Percentiles rank a stretch among this genome's conserved stretches.
phyloP scores from a whole-genome alignment of 2,113 vertebrate species.

The Onychorhynchus coronatus region DNA sequence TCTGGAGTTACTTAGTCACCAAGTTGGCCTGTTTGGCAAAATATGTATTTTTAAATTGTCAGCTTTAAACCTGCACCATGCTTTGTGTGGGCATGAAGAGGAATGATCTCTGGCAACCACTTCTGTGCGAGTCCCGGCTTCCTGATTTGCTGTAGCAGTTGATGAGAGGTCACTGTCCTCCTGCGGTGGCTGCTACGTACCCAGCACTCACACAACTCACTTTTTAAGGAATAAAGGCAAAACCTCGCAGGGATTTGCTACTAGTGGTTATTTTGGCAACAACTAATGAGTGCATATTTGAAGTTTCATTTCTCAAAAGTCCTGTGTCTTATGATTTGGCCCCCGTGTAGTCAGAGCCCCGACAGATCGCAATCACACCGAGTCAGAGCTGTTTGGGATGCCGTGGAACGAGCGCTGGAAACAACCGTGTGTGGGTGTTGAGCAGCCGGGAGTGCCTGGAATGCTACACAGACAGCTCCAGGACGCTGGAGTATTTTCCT shows the following conservation, averaged over 20 bases:
- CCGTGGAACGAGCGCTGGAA: conserved; percentile 35
- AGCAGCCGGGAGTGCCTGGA: conserved; percentile 37
- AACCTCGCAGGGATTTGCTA: conserved; percentile 35
- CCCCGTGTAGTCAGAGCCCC: background rate
- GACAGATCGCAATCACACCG: background rate
- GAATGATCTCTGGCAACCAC: background rate
- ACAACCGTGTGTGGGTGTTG: conserved; percentile 9
- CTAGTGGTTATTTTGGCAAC: conserved; percentile 51
- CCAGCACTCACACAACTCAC: background rate
- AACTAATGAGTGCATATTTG: background rate
- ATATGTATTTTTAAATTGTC: background rate
- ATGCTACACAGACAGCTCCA: conserved; percentile 49
- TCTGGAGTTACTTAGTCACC: background rate
- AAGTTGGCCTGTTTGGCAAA: background rate
- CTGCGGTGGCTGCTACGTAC: background rate
- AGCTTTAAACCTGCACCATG: background rate
- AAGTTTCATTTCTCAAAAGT: conserved; percentile 29
- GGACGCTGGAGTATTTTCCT: conserved; percentile 12
- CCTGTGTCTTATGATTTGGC: conserved; percentile 32
- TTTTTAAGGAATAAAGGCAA: background rate
- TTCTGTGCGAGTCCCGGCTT: background rate
- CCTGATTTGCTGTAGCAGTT: background rate
- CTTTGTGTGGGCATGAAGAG: background rate
- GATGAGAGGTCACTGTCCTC: background rate
- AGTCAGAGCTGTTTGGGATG: background rate